Conservation (phyloP, 1,140 invertebrate genomes). For the Carcinoscorpius rotundicauda region DNA sequence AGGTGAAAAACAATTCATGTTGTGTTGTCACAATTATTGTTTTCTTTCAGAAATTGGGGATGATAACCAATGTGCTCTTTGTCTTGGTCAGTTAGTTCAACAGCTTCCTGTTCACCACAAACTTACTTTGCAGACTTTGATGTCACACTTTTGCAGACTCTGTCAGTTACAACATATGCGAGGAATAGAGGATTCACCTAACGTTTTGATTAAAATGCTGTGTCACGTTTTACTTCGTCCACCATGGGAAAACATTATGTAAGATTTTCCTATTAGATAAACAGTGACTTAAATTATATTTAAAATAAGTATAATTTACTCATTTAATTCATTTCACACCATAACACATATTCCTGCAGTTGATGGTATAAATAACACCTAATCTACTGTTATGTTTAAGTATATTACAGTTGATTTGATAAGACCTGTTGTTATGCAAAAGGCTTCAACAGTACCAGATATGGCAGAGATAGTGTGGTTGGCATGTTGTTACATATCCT, state of each 20-base stretch:
- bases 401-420: too few relatives aligned
- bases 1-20: too few relatives aligned
- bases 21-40: not conserved
- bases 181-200: conserved; percentile 50
- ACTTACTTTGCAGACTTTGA: conserved; percentile 50
- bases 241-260: conserved; percentile 65
- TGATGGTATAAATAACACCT: too few relatives aligned
- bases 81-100: conserved; percentile 42
- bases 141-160: conserved; percentile 58
- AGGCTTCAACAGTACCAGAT: too few relatives aligned
- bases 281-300: too few relatives aligned
- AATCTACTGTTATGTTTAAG: too few relatives aligned
- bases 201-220: conserved; percentile 55
- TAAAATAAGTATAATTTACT: too few relatives aligned
- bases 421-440: too few relatives aligned
- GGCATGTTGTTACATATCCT: too few relatives aligned
- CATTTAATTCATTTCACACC: too few relatives aligned
- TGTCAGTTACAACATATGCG: conserved; percentile 51
- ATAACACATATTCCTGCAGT: too few relatives aligned
- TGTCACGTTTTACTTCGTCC: conserved; percentile 62
- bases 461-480: too few relatives aligned
- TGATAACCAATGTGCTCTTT: conserved; percentile 46
- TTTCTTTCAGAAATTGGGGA: conserved; percentile 37
- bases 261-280: conserved; percentile 28
- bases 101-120: conserved; percentile 53